Conservation (phyloP, 2,797 vertebrate species). For the Echeneis naucrates region DNA sequence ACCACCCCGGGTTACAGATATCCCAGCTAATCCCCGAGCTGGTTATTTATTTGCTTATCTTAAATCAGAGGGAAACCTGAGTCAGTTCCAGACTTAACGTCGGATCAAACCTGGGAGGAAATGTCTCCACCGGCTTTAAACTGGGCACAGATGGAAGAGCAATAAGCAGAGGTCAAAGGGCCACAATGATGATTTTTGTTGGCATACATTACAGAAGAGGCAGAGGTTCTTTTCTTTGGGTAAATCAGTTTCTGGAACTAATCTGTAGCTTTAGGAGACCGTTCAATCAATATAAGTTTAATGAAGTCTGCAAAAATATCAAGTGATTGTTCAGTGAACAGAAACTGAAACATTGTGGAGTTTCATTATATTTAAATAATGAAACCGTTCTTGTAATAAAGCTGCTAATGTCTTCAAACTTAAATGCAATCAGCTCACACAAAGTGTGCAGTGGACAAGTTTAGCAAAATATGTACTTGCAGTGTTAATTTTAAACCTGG, state of each 20-base stretch:
- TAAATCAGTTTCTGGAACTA: neutral
- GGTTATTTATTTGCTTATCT: conserved; percentile 76
- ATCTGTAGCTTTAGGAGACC: neutral
- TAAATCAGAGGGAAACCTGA: conserved; percentile 50
- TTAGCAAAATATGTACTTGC: no score
- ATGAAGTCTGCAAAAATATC: neutral
- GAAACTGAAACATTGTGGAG: neutral
- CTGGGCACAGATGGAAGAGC: conserved; percentile 1
- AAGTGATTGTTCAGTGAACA: neutral
- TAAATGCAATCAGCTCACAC: neutral
- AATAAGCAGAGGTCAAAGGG: conserved; percentile 44
- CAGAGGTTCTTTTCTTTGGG: neutral
- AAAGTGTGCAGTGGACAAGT: neutral
- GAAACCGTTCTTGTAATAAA: neutral
- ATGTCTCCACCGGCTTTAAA: conserved; percentile 45
- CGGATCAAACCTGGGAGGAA: conserved; percentile 59
- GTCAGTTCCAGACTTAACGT: conserved; percentile 39
- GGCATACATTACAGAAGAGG: neutral
- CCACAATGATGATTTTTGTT: neutral
- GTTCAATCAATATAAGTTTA: neutral
- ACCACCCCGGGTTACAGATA: conserved; percentile 62
- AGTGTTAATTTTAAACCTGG: no score
- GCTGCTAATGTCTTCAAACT: neutral
- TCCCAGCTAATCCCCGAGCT: conserved; percentile 64
- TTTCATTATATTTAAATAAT: neutral